Base-by-base conservation (phyloP, 2,113 vertebrate species). In the Eclectus roratus region DNA sequence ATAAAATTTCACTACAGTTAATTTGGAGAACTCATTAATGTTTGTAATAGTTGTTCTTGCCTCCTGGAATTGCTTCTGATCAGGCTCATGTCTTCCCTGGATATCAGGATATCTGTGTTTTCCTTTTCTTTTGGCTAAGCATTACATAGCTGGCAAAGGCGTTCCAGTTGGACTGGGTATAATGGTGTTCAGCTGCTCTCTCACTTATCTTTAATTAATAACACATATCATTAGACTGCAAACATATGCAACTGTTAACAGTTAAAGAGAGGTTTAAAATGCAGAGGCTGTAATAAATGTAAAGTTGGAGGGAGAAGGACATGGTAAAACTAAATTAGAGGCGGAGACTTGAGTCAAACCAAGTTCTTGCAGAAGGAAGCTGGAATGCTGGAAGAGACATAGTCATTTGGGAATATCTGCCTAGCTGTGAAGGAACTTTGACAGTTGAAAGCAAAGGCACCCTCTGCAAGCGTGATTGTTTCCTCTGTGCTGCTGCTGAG, bases 221-320 rank as follows among this genome's bases (percentile, higher is more conserved):
- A 41, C 91, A 73, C 43, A 15, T 66, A 94, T 41, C 76, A n/a
- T 79, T 77, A 76, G 80, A 6, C 72, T 95, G 58, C 47, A 87
- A 63, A n/a, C 50, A 31, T 33, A 24, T 55, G 68, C 68, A 78
- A 94, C 90, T 92, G 89, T 79, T 88, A 97, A 53, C 85, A 94
- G 80, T 94, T 89, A 92, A 44, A 69, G 68, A 58, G 73, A 29
- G 41, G 50, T 87, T 79, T 69, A 35, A 90, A 91, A 61, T 31
- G 33, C 83, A 69, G 82, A 88, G 58, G 5, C 29, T 82, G 39
- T 74, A 76, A 74, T 88, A 89, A 89, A 77, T 56, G 60, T 86
- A n/a, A 52, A 77, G 39, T 78, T 74, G 41, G 87, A 78, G 50
- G 44, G 83, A 79, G 86, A 8, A 53, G 60, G 79, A 80, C 93